Conservation (phyloP, 2,113 vertebrate species). For the Nerophis lumbriciformis region DNA sequence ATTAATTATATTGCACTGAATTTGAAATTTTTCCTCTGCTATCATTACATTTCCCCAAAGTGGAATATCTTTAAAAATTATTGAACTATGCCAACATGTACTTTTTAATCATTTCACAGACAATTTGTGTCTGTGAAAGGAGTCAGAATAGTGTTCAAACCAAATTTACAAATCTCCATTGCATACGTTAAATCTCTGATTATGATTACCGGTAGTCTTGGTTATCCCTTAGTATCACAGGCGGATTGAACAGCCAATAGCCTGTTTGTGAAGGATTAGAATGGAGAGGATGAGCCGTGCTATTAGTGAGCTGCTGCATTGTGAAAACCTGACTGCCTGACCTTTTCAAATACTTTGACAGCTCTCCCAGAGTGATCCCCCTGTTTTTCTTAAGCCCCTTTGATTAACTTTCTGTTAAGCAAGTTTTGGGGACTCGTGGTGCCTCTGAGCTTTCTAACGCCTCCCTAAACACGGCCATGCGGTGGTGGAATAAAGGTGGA, state of each 20-base stretch:
- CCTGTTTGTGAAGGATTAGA: slow-evolving; percentile 91
- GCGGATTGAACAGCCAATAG: slow-evolving; percentile 71
- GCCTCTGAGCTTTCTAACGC: slow-evolving; percentile 53
- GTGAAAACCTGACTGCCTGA: slow-evolving; percentile 81
- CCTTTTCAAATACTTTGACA: slow-evolving; percentile 81
- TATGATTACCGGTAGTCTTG: slow-evolving; percentile 40
- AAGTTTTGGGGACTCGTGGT: slow-evolving; percentile 76
- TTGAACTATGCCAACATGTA: too few species aligned
- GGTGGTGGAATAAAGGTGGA: slow-evolving; percentile 82
- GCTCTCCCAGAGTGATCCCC: slow-evolving; percentile 78
- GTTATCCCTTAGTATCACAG: slow-evolving; percentile 63
- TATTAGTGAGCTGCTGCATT: slow-evolving; percentile 83
- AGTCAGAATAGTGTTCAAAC: slow-evolving; percentile 8
- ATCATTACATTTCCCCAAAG: not conserved
- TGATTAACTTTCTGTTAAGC: slow-evolving; percentile 93
- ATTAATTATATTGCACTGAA: too few species aligned
- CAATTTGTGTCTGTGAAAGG: not conserved
- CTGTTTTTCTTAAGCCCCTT: slow-evolving; percentile 75
- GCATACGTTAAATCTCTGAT: slow-evolving; percentile 29
- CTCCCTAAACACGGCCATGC: slow-evolving; percentile 75
- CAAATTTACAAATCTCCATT: slow-evolving; percentile 24
- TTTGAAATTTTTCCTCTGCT: too few species aligned
- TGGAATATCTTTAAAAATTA: not conserved
- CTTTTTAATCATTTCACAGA: not conserved
- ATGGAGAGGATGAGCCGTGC: slow-evolving; percentile 75